Conservation (phyloP, 2,888 invertebrate species). For the Caradrina kadenii region DNA sequence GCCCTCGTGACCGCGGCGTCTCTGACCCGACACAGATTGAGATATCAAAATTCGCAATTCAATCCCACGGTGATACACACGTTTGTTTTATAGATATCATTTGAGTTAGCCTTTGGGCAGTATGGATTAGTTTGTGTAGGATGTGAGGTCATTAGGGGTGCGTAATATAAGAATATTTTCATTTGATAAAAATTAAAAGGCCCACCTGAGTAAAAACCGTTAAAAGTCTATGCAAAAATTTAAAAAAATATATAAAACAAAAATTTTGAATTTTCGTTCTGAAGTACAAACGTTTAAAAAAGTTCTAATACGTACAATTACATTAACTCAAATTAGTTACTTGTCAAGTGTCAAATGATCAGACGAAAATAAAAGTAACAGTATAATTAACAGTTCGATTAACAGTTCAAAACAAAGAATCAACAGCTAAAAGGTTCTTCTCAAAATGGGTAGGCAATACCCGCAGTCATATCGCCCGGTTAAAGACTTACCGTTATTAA, state of each 20-base stretch:
- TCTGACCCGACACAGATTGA: slow-evolving; percentile 88
- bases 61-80: slow-evolving; percentile 80
- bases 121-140: slow-evolving; percentile 62
- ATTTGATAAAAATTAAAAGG: neutral
- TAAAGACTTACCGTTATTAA: slow-evolving; percentile 32
- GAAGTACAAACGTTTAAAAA: no score
- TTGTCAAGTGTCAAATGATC: neutral
- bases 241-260: no score
- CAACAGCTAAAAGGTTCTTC: neutral
- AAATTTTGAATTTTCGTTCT: no score
- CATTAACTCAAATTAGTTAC: neutral
- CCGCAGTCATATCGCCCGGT: neutral
- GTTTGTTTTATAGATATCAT: slow-evolving; percentile 85
- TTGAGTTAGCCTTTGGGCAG: slow-evolving; percentile 73
- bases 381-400: no score
- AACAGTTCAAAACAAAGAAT: neutral
- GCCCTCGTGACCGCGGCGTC: slow-evolving; percentile 89
- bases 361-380: neutral
- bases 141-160: slow-evolving; percentile 41
- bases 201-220: neutral
- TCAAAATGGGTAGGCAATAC: slow-evolving; percentile 1
- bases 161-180: slow-evolving; percentile 4
- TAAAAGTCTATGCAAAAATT: no score
- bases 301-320: no score
- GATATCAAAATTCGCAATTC: slow-evolving; percentile 89